phyloP scores from a whole-genome alignment of 2,888 invertebrate species.

The Athalia rosae region DNA sequence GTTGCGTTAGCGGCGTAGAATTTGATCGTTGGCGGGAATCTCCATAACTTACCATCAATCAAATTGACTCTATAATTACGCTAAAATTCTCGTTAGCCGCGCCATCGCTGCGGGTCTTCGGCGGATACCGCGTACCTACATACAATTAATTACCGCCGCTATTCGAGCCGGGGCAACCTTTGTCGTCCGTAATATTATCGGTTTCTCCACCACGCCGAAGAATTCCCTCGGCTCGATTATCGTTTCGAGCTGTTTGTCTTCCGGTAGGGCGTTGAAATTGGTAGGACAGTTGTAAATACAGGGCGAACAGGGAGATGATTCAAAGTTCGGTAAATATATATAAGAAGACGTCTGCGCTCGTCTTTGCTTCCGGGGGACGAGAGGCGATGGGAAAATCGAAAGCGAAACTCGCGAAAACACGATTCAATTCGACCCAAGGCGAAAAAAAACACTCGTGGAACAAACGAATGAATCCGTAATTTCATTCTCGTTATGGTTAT shows the following conservation, averaged over 20 bases:
- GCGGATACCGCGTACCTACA: neutral
- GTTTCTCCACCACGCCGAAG: neutral
- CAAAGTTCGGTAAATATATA: neutral
- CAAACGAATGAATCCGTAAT: conserved; percentile 37
- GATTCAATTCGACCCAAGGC: neutral
- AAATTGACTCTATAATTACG: conserved; percentile 51
- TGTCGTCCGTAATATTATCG: conserved; percentile 16
- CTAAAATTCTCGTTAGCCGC: conserved; percentile 21
- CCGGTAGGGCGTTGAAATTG: neutral
- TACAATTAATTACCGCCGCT: conserved; percentile 28
- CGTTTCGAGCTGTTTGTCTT: conserved; percentile 11
- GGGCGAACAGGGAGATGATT: neutral
- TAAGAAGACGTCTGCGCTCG: neutral
- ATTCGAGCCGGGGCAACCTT: neutral
- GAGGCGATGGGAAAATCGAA: neutral
- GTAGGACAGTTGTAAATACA: neutral
- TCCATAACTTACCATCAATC: conserved; percentile 60
- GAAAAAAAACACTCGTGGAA: neutral
- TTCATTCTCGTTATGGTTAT: conserved; percentile 24
- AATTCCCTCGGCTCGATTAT: neutral
- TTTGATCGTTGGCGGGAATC: conserved; percentile 55
- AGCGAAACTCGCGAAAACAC: neutral
- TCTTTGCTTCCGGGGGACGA: no score
- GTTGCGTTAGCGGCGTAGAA: neutral
- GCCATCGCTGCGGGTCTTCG: neutral